These are phyloP conservation scores for Sebastes elongatus DNA, from an alignment of 2,797 vertebrate species.

Conservation along the genomic window DNA sequence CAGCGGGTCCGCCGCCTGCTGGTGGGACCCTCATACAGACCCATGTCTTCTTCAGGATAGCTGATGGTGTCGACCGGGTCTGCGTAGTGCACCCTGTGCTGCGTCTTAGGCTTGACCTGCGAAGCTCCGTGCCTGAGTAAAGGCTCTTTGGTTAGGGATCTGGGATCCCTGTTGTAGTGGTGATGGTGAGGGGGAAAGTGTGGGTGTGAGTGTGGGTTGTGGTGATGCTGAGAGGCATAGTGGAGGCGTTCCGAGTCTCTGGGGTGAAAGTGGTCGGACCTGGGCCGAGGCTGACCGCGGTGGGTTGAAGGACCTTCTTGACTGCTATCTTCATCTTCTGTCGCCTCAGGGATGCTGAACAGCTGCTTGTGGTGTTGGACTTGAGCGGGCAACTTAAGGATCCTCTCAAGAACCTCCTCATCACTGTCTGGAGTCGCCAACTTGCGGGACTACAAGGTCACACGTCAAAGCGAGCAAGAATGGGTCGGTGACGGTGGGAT, in stretches of 20 bases:
- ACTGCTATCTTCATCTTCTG: conserved; percentile 89
- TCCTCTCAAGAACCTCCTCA: conserved; percentile 92
- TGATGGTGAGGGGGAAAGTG: conserved; percentile 49
- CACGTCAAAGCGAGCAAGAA: conserved; percentile 43
- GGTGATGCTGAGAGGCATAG: conserved; percentile 28
- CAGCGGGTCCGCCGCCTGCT: conserved; percentile 54
- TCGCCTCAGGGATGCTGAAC: conserved; percentile 93
- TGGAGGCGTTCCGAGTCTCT: conserved; percentile 43
- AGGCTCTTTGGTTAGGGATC: conserved; percentile 64
- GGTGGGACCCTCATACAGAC: conserved; percentile 60
- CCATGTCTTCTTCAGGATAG: conserved; percentile 72
- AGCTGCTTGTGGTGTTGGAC: conserved; percentile 87
- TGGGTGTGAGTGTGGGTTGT: conserved; percentile 18
- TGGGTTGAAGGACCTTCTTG: conserved; percentile 61
- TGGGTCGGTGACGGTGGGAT: conserved; percentile 30
- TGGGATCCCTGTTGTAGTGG: conserved; percentile 61
- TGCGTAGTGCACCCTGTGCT: conserved; percentile 76
- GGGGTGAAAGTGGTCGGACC: conserved; percentile 15
- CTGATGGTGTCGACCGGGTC: conserved; percentile 67
- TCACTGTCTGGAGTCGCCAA: conserved; percentile 89
- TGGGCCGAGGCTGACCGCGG: conserved; percentile 29
- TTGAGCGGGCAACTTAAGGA: conserved; percentile 90
- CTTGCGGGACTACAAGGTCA: conserved; percentile 70
- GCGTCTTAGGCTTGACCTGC: conserved; percentile 58
- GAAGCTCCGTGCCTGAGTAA: conserved; percentile 45